Conservation (phyloP, 2,113 vertebrate species). For the Isichthys henryi region DNA sequence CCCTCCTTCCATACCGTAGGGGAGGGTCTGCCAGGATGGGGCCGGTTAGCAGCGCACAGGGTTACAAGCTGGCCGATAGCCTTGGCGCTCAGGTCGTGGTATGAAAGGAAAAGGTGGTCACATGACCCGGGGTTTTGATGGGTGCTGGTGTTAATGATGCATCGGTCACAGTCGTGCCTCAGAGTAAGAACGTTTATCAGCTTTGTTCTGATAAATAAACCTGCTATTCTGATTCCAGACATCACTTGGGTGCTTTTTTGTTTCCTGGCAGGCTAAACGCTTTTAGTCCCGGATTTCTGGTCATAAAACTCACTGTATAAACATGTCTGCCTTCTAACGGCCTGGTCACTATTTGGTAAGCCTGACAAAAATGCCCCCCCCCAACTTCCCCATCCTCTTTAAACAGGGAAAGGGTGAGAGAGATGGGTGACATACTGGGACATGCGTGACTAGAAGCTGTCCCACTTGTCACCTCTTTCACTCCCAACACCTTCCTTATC, state of each 20-base stretch:
- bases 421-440: background rate
- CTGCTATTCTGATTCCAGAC: background rate
- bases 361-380: background rate
- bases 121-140: background rate
- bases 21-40: background rate
- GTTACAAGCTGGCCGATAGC: background rate
- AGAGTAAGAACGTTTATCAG: background rate
- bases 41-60: background rate
- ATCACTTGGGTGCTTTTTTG: background rate
- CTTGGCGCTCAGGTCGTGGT: background rate
- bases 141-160: background rate
- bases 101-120: background rate
- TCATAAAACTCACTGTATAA: background rate
- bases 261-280: background rate
- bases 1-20: background rate
- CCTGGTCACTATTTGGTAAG: background rate
- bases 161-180: background rate
- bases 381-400: background rate
- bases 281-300: background rate
- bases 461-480: background rate
- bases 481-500: conserved; percentile 11
- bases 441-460: background rate
- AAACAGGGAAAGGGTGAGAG: background rate
- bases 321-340: background rate
- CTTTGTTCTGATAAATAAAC: background rate